Base-by-base conservation (phyloP, 1,140 invertebrate species). In the Maniola jurtina region DNA sequence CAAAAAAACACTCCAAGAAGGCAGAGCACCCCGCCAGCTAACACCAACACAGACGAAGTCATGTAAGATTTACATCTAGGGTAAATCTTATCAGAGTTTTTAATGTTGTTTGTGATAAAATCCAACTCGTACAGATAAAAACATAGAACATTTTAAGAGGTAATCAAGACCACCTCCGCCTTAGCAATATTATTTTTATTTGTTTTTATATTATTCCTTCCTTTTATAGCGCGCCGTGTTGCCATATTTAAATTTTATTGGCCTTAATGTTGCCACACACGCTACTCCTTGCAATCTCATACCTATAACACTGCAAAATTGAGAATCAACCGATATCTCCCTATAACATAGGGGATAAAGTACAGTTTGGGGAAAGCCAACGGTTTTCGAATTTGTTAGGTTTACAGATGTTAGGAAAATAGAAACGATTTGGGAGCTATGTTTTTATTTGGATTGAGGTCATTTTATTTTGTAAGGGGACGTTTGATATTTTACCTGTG, bases 201-300 rank as follows among this genome's bases (percentile, higher is more conserved):
- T 73, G 68, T 81, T 77, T 80, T 84, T 80, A 83, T 87, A 80
- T 84, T 80, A 85, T 89, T 81, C 74, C 69, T 81, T 82, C 73
- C 77, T 81, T 86, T 89, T 83, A 86, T 83, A 82, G 83, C 82
- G 68, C 63, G 59, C 71, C 70, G 75, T 89, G 84, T 82, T 81
- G 81, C 85, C 82, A 86, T 89, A 89, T 89, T 89, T 89, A 89
- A 89, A 89, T 89, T 86, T 89, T 88, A 87, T 88, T 81, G 73
- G 80, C 85, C 83, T 88, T 89, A 89, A 89, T 89, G 87, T 87
- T 81, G 77, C 85, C 85, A 88, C 84, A 86, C 85, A 87, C 83
- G 77, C 75, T 70, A 79, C 76, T 80, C 72, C 77, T 81, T 77
- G 82, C 83, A 84, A 88, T 87, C 81, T 89, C 84, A 84, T 84